Evolutionary conservation across 2,888 invertebrate genomes (phyloP).

Genomic region (Thymelicus acteon): DNA sequence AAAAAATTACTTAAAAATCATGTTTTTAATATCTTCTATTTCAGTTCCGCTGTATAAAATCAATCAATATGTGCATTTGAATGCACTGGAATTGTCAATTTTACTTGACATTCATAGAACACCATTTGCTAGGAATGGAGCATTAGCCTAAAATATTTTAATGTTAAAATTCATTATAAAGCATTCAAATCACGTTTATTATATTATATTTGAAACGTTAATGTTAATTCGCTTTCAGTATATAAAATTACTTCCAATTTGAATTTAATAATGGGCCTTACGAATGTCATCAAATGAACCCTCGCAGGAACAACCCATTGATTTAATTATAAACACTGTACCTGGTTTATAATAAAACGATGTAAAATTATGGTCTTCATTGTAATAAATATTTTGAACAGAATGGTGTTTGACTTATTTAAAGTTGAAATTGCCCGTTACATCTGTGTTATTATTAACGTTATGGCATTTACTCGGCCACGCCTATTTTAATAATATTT

Average conservation of each 20-base stretch:
- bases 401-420: slow-evolving; percentile 34
- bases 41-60: too few species aligned
- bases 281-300: slow-evolving; percentile 41
- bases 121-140: slow-evolving; percentile 1
- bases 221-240: slow-evolving; percentile 32
- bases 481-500: too few species aligned
- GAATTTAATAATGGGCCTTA: slow-evolving; percentile 10
- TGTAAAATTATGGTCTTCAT: slow-evolving; percentile 73
- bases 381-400: slow-evolving; percentile 80
- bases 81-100: too few species aligned
- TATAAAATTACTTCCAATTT: slow-evolving; percentile 40
- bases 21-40: too few species aligned
- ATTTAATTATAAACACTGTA: slow-evolving; percentile 76
- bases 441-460: too few species aligned
- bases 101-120: background rate
- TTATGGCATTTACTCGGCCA: too few species aligned
- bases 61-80: too few species aligned
- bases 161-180: slow-evolving; percentile 10
- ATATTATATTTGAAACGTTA: slow-evolving; percentile 19
- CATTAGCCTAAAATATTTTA: slow-evolving; percentile 17
- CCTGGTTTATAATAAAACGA: slow-evolving; percentile 80
- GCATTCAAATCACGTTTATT: slow-evolving; percentile 33
- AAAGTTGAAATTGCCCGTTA: background rate
- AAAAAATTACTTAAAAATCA: too few species aligned
- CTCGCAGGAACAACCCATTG: slow-evolving; percentile 56